Base-by-base conservation (phyloP, 2,113 vertebrate species). In the Rhea americana region DNA sequence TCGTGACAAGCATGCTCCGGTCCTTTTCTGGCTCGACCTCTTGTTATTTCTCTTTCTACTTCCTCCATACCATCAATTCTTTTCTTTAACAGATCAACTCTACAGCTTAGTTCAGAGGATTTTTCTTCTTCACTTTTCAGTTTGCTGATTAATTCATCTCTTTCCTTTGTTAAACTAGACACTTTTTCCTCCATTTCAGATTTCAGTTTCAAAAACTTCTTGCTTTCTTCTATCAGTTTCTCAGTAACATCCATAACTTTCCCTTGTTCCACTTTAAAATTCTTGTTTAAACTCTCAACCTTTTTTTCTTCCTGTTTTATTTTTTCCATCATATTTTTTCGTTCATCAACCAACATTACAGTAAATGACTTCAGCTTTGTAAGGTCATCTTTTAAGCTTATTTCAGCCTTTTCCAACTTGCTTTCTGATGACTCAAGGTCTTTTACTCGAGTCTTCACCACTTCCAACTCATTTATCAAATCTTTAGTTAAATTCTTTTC, bases 161-260 rank as follows among this genome's bases (percentile, higher is more conserved):
- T 98, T 95, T 99, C 99, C 75, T 97, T 98, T 10, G 96, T 97
- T 80, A 99, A 96, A 35, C n/a, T 82, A 9, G 97, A 98, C 30
- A 99, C 98, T 74, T 98, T 98, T 25, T 97, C 97, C 83, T 99
- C 99, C 99, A 98, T 99, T 95, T 99, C 99, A 1, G 99, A 98
- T 90, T 99, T 99, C 90, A 99, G 87, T 89, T 98, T 99, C 73
- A 99, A 97, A 85, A 99, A 98, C 87, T 98, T 99, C 90, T 99
- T 99, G 95, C 99, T 99, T 97, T 99, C 99, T 77, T 99, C 99
- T 5, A 99, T 99, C 89, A 99, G 94, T 91, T 99, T 99, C 96
- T 99, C 99, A 3, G 99, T 99, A 32, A 99, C 98, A 67, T 99
- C 98, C 94, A 98, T 99, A 37, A 99, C 99, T 90, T 99, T 99